Evolutionary conservation across 2,888 invertebrate genomes (phyloP).

Genomic region (Eudasyphora cyanicolor): DNA sequence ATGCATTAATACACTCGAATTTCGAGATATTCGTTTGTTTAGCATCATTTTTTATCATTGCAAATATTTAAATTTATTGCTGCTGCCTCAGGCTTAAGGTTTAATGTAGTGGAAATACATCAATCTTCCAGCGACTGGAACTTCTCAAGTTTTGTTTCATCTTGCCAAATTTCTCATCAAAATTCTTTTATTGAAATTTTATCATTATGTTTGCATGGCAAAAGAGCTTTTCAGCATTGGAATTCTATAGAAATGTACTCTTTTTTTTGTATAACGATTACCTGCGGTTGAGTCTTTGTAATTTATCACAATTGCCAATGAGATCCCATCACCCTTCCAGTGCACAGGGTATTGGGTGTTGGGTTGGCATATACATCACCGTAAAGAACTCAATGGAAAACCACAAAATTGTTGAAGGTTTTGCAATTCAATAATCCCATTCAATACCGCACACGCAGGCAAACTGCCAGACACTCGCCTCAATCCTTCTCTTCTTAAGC

Average conservation of each 20-base stretch:
- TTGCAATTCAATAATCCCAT: constrained; percentile 33
- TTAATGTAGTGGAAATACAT: too few relatives aligned
- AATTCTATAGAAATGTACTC: background rate
- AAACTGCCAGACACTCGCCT: background rate
- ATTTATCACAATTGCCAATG: constrained; percentile 32
- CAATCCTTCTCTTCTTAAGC: constrained; percentile 36
- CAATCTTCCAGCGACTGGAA: too few relatives aligned
- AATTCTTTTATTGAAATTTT: too few relatives aligned
- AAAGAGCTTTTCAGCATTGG: background rate
- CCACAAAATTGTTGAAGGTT: constrained; percentile 32
- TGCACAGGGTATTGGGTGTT: background rate
- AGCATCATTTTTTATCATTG: too few relatives aligned
- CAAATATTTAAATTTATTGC: too few relatives aligned
- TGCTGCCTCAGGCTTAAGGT: too few relatives aligned
- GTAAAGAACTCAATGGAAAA: background rate
- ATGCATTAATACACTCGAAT: too few relatives aligned
- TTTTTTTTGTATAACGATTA: constrained; percentile 16
- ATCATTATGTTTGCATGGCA: background rate
- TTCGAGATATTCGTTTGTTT: too few relatives aligned
- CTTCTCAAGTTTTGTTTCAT: too few relatives aligned
- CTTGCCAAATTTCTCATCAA: too few relatives aligned
- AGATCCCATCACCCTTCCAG: background rate
- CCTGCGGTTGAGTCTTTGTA: constrained; percentile 28
- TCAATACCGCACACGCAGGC: background rate
- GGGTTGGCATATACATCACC: background rate